Percentiles rank a stretch among this genome's conserved stretches.
Conservation (phyloP, 2,797 vertebrate species). For the Xenops minutus region DNA sequence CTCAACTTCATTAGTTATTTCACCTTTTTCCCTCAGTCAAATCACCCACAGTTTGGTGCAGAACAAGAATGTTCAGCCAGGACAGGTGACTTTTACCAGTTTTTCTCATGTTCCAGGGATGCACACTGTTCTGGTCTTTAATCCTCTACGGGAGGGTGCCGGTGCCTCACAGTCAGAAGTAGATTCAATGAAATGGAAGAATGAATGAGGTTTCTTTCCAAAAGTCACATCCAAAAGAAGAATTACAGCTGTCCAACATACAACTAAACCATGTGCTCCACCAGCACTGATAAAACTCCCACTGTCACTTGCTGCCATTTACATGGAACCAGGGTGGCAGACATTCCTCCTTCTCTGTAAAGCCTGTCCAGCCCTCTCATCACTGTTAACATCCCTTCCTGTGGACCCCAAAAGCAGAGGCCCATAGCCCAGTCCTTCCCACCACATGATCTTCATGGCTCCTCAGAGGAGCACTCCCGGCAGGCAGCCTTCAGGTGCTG, state of each 20-base stretch:
- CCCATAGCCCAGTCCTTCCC: not conserved
- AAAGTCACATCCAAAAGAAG: not conserved
- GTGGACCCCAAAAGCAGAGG: not conserved
- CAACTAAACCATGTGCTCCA: not conserved
- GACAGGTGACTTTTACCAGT: not conserved
- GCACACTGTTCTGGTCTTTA: not conserved
- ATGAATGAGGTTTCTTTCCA: not conserved
- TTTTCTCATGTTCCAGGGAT: not conserved
- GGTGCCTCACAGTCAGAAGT: not conserved
- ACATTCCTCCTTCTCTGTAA: not conserved
- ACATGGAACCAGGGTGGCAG: not conserved
- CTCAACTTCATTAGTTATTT: not conserved
- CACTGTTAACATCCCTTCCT: not conserved
- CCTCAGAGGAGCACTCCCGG: not conserved
- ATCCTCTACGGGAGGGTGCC: not conserved
- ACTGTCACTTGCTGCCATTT: not conserved
- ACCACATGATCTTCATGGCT: rapidly evolving
- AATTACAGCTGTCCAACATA: not conserved
- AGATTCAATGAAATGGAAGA: not conserved
- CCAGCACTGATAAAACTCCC: not conserved
- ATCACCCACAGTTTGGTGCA: rapidly evolving
- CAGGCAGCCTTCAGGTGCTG: not conserved
- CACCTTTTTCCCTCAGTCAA: not conserved
- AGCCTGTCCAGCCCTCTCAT: not conserved
- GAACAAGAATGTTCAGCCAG: not conserved